These are phyloP conservation scores for Perodicticus potto DNA, from an alignment of 2,797 vertebrate genomes.

Conservation along the genomic window DNA sequence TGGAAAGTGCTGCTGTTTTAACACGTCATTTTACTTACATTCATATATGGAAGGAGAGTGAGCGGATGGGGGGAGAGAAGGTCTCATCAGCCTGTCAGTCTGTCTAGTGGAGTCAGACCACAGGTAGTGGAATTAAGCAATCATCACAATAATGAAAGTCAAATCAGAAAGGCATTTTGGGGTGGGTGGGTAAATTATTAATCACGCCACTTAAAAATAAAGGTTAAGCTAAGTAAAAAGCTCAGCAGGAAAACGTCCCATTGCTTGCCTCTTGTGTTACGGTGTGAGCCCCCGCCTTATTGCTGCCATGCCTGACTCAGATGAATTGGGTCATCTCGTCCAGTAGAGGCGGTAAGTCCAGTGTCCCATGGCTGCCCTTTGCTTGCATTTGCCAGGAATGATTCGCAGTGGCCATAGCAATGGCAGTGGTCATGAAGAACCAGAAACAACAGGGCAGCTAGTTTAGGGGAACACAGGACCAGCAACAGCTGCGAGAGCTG, in stretches of 20 bases:
- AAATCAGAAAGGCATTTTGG: neutral
- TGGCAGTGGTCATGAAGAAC: neutral
- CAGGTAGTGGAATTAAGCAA: neutral
- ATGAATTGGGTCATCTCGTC: neutral
- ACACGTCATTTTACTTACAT: conserved; percentile 29
- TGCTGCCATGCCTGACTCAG: neutral
- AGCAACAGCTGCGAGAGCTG: fast-evolving
- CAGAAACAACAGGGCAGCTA: neutral
- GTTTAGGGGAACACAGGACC: neutral
- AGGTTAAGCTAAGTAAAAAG: neutral
- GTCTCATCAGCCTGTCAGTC: conserved; percentile 47
- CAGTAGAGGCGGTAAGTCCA: neutral
- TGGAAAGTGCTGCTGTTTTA: neutral
- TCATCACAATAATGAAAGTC: conserved; percentile 57
- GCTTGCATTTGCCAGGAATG: neutral
- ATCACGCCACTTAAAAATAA: neutral
- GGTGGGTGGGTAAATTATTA: neutral
- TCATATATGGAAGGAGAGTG: conserved; percentile 57
- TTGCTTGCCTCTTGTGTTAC: neutral
- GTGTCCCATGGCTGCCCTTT: neutral
- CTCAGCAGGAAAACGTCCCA: neutral
- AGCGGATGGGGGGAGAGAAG: neutral
- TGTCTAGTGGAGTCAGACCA: conserved; percentile 62
- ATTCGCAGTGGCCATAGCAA: neutral
- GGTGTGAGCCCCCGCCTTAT: neutral